Evolutionary conservation across 2,113 vertebrate genomes (phyloP).

Genomic region (Myotis yumanensis): DNA sequence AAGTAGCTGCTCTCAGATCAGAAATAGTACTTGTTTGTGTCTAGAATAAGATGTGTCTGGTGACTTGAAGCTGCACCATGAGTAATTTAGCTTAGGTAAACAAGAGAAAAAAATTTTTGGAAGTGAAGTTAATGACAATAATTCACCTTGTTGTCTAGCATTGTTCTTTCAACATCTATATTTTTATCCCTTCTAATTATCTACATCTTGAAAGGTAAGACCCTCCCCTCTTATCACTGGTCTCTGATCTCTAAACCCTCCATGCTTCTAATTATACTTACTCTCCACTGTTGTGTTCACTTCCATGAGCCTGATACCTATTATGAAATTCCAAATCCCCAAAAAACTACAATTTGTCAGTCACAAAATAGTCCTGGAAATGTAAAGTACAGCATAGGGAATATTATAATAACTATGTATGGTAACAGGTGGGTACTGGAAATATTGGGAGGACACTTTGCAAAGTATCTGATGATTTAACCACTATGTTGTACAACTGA

Average conservation of each 20-base stretch:
- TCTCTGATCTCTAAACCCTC: neutral
- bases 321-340: neutral
- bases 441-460: neutral
- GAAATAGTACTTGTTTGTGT: neutral
- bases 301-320: neutral
- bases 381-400: neutral
- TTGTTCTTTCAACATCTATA: neutral
- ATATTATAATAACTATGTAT: neutral
- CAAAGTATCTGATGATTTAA: neutral
- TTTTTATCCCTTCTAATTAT: neutral
- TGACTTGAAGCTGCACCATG: neutral
- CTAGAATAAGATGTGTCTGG: neutral
- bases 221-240: neutral
- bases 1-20: neutral
- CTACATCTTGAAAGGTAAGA: slow-evolving; percentile 19
- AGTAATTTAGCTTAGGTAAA: slow-evolving; percentile 36
- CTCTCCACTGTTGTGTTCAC: neutral
- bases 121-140: neutral
- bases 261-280: neutral
- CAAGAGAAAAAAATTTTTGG: neutral
- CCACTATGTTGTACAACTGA: neutral
- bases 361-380: neutral
- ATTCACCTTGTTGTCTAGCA: neutral
- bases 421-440: neutral
- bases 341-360: neutral